These are phyloP conservation scores for Lithophane leautieri DNA, from an alignment of 2,888 invertebrate genomes.

Conservation along the genomic window DNA sequence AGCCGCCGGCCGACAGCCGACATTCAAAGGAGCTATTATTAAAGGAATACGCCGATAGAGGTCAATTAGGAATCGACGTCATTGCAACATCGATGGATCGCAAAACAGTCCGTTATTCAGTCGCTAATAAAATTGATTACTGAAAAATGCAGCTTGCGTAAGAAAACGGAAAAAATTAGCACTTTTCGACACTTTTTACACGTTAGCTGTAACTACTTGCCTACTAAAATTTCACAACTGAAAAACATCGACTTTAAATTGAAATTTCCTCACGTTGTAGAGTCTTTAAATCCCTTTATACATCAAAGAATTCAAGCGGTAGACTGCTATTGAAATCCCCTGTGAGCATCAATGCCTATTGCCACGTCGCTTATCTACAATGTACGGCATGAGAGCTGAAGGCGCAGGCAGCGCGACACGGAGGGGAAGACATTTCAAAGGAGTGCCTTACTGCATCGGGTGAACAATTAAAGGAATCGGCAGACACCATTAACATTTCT, in stretches of 20 bases:
- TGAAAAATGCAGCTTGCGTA: not conserved
- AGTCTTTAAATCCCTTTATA: conserved; percentile 85
- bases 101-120: conserved; percentile 43
- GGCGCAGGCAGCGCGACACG: conserved; percentile 54
- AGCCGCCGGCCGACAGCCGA: conserved; percentile 75
- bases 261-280: conserved; percentile 79
- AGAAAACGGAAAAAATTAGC: not conserved
- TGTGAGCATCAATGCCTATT: conserved; percentile 89
- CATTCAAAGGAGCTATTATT: conserved; percentile 85
- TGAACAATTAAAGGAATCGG: conserved; percentile 73
- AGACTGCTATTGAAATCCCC: conserved; percentile 87
- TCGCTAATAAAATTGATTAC: not conserved
- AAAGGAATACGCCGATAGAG: conserved; percentile 80
- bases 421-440: conserved; percentile 78
- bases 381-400: conserved; percentile 77
- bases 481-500: conserved; percentile 52
- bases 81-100: conserved; percentile 52
- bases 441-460: conserved; percentile 80
- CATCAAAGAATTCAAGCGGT: conserved; percentile 84
- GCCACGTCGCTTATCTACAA: conserved; percentile 88
- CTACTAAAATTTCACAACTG: conserved; percentile 20
- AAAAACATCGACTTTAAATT: conserved; percentile 75
- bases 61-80: conserved; percentile 82
- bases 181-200: not conserved
- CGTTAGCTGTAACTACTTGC: not conserved